Conservation (phyloP, 2,797 vertebrate genomes). For the Cyclopterus lumpus region DNA sequence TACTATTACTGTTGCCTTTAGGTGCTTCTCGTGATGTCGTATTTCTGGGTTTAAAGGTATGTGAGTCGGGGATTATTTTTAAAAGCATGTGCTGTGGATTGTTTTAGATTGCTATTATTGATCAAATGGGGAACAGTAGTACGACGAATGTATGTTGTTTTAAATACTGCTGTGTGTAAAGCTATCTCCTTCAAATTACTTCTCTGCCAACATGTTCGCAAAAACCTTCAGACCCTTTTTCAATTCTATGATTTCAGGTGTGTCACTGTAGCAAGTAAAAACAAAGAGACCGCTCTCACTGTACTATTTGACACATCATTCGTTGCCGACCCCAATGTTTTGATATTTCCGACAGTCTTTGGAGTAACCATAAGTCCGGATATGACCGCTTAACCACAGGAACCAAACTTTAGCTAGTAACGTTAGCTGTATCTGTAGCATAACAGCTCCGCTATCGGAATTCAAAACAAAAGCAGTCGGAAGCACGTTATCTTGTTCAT, state of each 20-base stretch:
- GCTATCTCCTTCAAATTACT: background rate
- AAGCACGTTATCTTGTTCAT: background rate
- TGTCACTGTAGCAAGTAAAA: background rate
- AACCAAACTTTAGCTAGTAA: conserved; percentile 57
- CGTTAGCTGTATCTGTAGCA: conserved; percentile 47
- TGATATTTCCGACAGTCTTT: background rate
- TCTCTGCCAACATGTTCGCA: background rate
- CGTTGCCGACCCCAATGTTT: accelerated
- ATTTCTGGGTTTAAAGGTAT: accelerated
- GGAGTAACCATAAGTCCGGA: conserved; percentile 46
- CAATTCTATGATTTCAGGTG: too few species aligned
- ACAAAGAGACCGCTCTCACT: background rate
- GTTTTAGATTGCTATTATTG: background rate
- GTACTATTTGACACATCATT: background rate
- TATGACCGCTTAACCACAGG: conserved; percentile 51
- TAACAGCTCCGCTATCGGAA: conserved; percentile 7
- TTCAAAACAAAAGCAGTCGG: conserved; percentile 25
- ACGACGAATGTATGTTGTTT: background rate
- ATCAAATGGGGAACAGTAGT: background rate
- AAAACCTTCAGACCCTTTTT: background rate
- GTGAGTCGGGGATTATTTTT: background rate
- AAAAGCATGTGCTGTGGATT: background rate
- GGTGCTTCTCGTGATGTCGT: background rate
- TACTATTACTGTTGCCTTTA: conserved; percentile 10
- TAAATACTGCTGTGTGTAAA: background rate